Conservation (phyloP, 2,797 vertebrate species). For the Amphiprion clarkii region DNA sequence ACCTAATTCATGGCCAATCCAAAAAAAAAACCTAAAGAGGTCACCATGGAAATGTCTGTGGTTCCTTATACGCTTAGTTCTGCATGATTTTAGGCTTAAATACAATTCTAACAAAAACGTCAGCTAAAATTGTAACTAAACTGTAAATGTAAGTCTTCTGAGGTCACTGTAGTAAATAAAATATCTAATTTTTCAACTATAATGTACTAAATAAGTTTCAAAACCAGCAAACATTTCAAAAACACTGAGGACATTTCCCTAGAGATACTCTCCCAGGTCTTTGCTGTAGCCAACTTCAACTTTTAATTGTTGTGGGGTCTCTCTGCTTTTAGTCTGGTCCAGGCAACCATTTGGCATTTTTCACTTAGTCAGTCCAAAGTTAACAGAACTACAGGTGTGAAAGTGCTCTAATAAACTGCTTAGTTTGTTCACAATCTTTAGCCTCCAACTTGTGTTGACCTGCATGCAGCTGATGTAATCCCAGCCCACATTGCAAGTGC, state of each 20-base stretch:
- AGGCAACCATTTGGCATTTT: neutral
- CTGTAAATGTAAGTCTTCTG: neutral
- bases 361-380: neutral
- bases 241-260: neutral
- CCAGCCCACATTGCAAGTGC: neutral
- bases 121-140: neutral
- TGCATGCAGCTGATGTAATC: constrained; percentile 38
- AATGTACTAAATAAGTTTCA: neutral
- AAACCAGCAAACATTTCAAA: neutral
- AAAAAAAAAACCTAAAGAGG: too few species aligned
- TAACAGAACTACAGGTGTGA: neutral
- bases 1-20: too few species aligned
- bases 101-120: neutral
- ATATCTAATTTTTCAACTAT: neutral
- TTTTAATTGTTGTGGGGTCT: neutral
- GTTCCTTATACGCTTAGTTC: too few species aligned
- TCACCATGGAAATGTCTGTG: too few species aligned
- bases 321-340: neutral
- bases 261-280: neutral
- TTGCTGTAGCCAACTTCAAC: neutral
- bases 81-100: too few species aligned
- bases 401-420: neutral
- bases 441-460: constrained; percentile 39
- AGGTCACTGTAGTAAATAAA: neutral
- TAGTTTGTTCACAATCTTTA: constrained; percentile 3